These are phyloP conservation scores for Callithrix jacchus DNA, from an alignment of 2,113 vertebrate species.

Conservation along the genomic window DNA sequence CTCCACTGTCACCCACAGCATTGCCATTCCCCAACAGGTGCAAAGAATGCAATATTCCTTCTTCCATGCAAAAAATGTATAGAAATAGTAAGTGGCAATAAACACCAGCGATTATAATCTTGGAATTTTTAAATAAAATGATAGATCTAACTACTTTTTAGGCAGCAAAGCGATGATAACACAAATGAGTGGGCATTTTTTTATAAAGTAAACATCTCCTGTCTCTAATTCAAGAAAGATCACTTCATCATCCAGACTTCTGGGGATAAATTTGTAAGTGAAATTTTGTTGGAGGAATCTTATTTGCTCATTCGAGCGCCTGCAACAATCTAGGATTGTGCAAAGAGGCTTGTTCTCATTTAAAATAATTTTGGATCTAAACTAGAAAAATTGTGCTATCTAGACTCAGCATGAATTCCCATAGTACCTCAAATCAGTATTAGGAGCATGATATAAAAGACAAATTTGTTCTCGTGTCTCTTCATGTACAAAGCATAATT, in stretches of 20 bases:
- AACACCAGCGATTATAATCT: background rate
- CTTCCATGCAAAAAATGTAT: background rate
- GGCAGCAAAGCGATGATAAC: conserved; percentile 33
- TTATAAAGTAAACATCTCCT: conserved; percentile 41
- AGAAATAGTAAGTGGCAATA: background rate
- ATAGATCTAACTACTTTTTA: background rate
- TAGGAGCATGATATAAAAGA: conserved; percentile 77
- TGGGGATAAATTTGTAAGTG: conserved; percentile 3
- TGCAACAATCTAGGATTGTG: conserved; percentile 57
- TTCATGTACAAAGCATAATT: conserved; percentile 72
- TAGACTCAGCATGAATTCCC: conserved; percentile 73
- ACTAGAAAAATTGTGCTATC: conserved; percentile 76
- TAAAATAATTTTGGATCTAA: conserved; percentile 78
- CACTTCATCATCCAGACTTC: conserved; percentile 36
- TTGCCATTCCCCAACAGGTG: background rate
- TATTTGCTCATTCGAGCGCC: background rate
- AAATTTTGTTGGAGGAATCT: conserved; percentile 58
- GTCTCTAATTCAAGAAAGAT: conserved; percentile 68
- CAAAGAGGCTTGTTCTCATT: conserved; percentile 71
- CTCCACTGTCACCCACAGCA: background rate
- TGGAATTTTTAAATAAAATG: background rate
- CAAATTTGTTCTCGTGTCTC: conserved; percentile 79
- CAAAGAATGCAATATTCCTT: background rate
- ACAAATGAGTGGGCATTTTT: background rate
- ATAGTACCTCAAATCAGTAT: conserved; percentile 77